phyloP scores from a whole-genome alignment of 2,113 vertebrate genomes.

The Elaphurus davidianus region DNA sequence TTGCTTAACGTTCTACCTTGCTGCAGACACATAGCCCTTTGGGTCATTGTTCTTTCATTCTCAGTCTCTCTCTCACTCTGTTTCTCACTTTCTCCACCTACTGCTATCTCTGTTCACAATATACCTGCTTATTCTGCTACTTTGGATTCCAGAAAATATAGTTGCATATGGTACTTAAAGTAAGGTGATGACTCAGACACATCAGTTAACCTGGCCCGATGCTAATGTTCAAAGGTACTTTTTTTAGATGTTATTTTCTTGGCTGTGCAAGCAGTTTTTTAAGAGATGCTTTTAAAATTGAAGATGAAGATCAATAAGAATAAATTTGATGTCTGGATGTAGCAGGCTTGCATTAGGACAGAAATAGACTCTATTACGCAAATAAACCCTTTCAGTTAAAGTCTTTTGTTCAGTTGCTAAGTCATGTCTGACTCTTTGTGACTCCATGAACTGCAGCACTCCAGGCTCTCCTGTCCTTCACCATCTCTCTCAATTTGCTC shows the following conservation, averaged over 20 bases:
- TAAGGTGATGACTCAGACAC: background rate
- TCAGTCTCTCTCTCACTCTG: background rate
- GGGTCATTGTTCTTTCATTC: background rate
- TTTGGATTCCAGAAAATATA: background rate
- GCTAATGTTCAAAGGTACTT: background rate
- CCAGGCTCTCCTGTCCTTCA: background rate
- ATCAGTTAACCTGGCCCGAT: background rate
- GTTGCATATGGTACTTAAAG: background rate
- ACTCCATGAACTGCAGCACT: background rate
- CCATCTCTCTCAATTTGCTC: background rate
- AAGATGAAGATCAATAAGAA: background rate
- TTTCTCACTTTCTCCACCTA: background rate
- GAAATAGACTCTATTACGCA: background rate
- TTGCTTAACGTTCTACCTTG: background rate
- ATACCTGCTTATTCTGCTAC: background rate
- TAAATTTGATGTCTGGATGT: background rate
- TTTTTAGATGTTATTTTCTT: background rate
- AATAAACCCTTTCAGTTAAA: background rate
- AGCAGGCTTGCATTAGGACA: background rate
- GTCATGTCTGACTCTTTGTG: background rate
- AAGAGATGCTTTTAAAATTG: slow-evolving; percentile 1
- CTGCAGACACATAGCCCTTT: background rate
- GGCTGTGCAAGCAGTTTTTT: background rate
- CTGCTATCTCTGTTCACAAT: background rate
- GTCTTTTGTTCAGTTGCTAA: background rate